Conservation (phyloP, 2,797 vertebrate species). For the Masticophis lateralis region DNA sequence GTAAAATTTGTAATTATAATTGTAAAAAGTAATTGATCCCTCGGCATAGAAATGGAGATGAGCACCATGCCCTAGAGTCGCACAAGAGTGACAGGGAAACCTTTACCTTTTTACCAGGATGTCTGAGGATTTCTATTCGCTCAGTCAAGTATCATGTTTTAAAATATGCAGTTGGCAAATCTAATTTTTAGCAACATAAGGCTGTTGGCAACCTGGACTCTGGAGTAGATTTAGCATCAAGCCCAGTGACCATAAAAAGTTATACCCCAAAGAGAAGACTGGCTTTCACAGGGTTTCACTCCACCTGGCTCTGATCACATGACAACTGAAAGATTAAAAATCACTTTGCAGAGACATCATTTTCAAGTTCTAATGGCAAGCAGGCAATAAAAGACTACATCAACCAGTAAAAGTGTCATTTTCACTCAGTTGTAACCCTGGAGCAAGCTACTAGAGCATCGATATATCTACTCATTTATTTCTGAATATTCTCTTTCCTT, state of each 20-base stretch:
- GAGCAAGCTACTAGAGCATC: background rate
- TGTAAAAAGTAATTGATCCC: background rate
- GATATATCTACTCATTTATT: background rate
- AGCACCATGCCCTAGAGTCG: background rate
- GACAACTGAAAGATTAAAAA: background rate
- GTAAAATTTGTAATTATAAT: background rate
- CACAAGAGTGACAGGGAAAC: background rate
- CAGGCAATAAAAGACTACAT: background rate
- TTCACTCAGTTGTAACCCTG: background rate
- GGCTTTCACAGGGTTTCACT: background rate
- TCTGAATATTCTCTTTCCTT: background rate
- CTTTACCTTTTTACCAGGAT: background rate
- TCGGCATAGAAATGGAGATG: background rate
- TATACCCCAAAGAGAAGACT: background rate
- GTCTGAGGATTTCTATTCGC: rapidly evolving
- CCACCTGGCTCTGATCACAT: background rate
- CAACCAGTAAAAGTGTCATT: background rate
- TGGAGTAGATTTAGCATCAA: background rate
- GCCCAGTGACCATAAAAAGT: background rate
- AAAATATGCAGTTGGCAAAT: background rate
- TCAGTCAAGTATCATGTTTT: background rate
- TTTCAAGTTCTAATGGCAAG: background rate
- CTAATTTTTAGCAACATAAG: background rate
- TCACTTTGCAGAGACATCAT: background rate
- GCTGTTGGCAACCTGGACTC: background rate